Conservation (phyloP, 2,113 vertebrate genomes). For the Cyprinus carpio region DNA sequence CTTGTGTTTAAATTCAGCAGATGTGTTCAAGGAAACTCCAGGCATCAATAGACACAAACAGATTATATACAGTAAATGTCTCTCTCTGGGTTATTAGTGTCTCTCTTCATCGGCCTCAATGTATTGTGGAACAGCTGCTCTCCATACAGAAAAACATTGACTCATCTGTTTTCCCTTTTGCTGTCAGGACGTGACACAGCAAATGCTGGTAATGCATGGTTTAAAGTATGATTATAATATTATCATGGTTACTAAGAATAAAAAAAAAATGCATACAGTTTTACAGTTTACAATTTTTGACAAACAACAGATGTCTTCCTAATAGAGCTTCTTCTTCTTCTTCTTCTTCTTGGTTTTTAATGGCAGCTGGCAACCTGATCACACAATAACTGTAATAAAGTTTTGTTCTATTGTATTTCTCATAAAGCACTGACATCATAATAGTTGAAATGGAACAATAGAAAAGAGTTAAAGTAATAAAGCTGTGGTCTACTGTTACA, state of each 20-base stretch:
- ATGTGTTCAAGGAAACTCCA: slow-evolving; percentile 10
- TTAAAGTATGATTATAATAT: background rate
- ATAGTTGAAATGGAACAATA: background rate
- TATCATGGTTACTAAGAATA: background rate
- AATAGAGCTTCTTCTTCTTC: too few species aligned
- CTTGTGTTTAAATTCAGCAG: background rate
- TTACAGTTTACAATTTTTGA: background rate
- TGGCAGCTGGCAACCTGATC: too few species aligned
- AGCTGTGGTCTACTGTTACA: background rate
- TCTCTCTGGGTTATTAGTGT: slow-evolving; percentile 35
- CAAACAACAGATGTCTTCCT: background rate
- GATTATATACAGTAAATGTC: slow-evolving; percentile 26
- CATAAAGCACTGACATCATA: slow-evolving; percentile 11
- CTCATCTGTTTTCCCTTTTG: slow-evolving; percentile 30
- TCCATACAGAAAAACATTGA: slow-evolving; percentile 18
- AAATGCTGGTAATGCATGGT: slow-evolving; percentile 8
- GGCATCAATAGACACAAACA: slow-evolving; percentile 24
- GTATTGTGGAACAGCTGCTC: slow-evolving; percentile 30
- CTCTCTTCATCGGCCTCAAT: slow-evolving; percentile 20
- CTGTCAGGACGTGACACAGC: slow-evolving; percentile 19
- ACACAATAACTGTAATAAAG: background rate
- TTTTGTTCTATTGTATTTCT: slow-evolving; percentile 1
- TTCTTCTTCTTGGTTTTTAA: too few species aligned
- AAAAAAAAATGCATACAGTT: background rate
- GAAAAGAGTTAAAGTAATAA: background rate